Conservation (phyloP, 2,113 vertebrate species). For the Nothobranchius furzeri region DNA sequence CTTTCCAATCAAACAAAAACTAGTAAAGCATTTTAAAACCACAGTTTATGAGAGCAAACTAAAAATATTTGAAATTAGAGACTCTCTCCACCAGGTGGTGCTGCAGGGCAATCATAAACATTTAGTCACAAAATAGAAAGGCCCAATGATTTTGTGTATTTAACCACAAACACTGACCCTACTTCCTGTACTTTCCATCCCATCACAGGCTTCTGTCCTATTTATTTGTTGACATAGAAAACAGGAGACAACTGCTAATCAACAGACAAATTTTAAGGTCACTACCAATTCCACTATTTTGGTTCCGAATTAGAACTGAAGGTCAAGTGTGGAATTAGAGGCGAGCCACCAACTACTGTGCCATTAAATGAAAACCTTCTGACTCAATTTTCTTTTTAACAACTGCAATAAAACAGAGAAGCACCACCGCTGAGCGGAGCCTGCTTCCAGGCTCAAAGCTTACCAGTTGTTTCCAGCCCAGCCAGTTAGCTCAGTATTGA, state of each 20-base stretch:
- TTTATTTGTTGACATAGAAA: conserved; percentile 6
- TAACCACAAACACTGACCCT: neutral
- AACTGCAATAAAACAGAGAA: conserved; percentile 71
- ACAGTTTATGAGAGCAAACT: neutral
- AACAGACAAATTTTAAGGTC: conserved; percentile 11
- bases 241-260: conserved; percentile 11
- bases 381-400: conserved; percentile 73
- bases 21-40: neutral
- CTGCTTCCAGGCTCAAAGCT: neutral
- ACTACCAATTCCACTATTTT: conserved; percentile 39
- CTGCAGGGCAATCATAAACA: conserved; percentile 12
- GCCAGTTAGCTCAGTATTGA: conserved; percentile 68
- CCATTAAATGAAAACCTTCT: conserved; percentile 74
- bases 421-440: conserved; percentile 42
- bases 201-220: conserved; percentile 3
- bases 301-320: conserved; percentile 59
- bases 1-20: conserved; percentile 34
- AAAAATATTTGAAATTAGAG: neutral
- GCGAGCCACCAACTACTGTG: conserved; percentile 36
- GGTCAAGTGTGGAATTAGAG: conserved; percentile 61
- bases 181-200: neutral
- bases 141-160: conserved; percentile 10
- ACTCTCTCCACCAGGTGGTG: conserved; percentile 59
- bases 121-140: no score
- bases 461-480: conserved; percentile 49